Evolutionary conservation across 1,140 invertebrate species (phyloP).

Genomic region (Halesus radiatus): DNA sequence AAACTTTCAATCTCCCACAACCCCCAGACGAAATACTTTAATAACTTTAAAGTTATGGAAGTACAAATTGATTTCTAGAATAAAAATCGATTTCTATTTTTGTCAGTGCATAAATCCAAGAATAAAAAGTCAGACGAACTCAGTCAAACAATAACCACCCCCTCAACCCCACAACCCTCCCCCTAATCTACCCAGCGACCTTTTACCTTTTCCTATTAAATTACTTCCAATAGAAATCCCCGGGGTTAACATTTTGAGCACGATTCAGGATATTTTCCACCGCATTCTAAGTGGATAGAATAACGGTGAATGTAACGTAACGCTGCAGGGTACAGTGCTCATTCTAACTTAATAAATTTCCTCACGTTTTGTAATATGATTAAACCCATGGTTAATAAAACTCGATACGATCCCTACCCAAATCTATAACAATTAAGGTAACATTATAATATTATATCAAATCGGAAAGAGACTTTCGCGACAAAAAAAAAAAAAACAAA

Average conservation of each 20-base stretch:
- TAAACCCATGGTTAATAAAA: slow-evolving; percentile 8
- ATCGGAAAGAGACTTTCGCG: no score
- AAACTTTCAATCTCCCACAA: no score
- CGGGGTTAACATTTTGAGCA: slow-evolving; percentile 44
- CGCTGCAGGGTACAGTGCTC: neutral
- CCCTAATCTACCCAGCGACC: slow-evolving; percentile 30
- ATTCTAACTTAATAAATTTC: slow-evolving; percentile 24
- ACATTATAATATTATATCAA: no score
- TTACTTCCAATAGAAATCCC: slow-evolving; percentile 49
- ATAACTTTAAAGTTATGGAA: neutral
- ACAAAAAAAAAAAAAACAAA: no score
- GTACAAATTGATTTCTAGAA: slow-evolving; percentile 21
- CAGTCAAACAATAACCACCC: slow-evolving; percentile 29
- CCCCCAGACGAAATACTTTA: neutral
- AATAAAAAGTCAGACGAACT: slow-evolving; percentile 38
- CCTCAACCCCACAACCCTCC: neutral
- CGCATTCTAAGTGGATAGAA: slow-evolving; percentile 32
- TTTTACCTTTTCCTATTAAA: slow-evolving; percentile 51
- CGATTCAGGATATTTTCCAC: slow-evolving; percentile 45
- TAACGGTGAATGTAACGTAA: slow-evolving; percentile 17
- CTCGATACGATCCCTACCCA: no score
- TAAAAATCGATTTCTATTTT: slow-evolving; percentile 35
- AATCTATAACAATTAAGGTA: no score
- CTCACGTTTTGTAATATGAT: slow-evolving; percentile 18
- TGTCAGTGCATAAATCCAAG: slow-evolving; percentile 34